These are phyloP conservation scores for Eira barbara DNA, from an alignment of 2,113 vertebrate genomes.

Conservation along the genomic window DNA sequence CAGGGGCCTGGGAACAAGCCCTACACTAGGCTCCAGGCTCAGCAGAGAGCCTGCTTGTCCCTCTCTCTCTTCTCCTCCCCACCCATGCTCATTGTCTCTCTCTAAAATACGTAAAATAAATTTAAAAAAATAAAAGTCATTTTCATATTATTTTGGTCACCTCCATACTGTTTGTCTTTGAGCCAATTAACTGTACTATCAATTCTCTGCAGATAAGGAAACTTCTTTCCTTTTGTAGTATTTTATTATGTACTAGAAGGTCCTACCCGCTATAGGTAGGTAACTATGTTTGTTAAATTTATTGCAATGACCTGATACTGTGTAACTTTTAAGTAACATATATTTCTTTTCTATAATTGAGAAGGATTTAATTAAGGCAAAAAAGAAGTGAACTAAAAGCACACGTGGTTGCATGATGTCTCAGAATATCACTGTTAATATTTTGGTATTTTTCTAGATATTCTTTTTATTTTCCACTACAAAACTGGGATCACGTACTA, in stretches of 20 bases:
- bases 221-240: background rate
- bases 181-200: background rate
- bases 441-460: background rate
- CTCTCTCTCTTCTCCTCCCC: background rate
- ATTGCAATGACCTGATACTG: background rate
- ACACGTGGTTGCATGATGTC: background rate
- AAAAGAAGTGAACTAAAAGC: background rate
- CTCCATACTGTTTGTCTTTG: background rate
- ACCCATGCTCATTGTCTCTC: too few species aligned
- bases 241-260: background rate
- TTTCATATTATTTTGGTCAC: background rate
- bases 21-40: background rate
- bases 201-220: background rate
- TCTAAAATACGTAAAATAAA: background rate
- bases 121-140: background rate
- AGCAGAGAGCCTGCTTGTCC: background rate
- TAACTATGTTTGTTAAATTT: background rate
- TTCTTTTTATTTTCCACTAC: background rate
- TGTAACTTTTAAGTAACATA: background rate
- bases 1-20: too few species aligned
- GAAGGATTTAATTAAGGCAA: slow-evolving; percentile 20
- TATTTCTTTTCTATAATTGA: background rate
- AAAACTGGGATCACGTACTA: background rate
- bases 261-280: background rate
- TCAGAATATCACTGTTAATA: background rate